A percentile compares a stretch with the other conserved stretches of the same genome.
Evolutionary conservation across 1,140 invertebrate genomes (phyloP).

Genomic region (Rhagoletis zephyria): DNA sequence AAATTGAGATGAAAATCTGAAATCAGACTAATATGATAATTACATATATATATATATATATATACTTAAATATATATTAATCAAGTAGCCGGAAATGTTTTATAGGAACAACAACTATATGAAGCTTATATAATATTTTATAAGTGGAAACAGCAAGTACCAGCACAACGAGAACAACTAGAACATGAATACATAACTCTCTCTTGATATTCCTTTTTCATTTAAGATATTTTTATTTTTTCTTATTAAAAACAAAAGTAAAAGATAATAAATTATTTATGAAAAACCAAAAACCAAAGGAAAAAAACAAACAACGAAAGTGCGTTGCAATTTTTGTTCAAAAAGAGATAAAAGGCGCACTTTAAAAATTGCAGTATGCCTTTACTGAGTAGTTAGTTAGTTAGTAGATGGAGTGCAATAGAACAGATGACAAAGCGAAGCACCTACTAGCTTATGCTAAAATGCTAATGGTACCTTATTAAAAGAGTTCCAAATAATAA

Average conservation of each 20-base stretch:
- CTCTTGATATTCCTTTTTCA: constrained; percentile 56
- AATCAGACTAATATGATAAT: constrained; percentile 29
- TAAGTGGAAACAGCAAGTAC: constrained; percentile 13
- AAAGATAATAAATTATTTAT: constrained; percentile 48
- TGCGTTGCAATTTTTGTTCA: too few relatives aligned
- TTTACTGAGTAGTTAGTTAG: too few relatives aligned
- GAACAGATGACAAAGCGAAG: too few relatives aligned
- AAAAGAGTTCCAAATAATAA: too few relatives aligned
- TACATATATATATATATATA: constrained; percentile 10
- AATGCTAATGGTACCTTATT: too few relatives aligned
- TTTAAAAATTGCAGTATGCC: too few relatives aligned
- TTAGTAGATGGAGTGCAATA: too few relatives aligned
- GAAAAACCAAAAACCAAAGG: neutral
- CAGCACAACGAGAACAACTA: constrained; percentile 7
- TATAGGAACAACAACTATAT: constrained; percentile 19
- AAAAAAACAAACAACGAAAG: constrained; percentile 18
- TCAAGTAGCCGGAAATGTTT: neutral
- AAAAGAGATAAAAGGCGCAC: neutral
- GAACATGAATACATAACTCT: constrained; percentile 48
- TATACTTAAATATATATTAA: neutral
- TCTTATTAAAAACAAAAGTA: constrained; percentile 34
- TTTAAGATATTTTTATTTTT: constrained; percentile 55
- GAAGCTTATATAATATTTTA: neutral
- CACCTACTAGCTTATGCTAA: too few relatives aligned
- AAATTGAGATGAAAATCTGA: constrained; percentile 35